phyloP scores from a whole-genome alignment of 1,140 invertebrate species.

The Lucilia sericata region DNA sequence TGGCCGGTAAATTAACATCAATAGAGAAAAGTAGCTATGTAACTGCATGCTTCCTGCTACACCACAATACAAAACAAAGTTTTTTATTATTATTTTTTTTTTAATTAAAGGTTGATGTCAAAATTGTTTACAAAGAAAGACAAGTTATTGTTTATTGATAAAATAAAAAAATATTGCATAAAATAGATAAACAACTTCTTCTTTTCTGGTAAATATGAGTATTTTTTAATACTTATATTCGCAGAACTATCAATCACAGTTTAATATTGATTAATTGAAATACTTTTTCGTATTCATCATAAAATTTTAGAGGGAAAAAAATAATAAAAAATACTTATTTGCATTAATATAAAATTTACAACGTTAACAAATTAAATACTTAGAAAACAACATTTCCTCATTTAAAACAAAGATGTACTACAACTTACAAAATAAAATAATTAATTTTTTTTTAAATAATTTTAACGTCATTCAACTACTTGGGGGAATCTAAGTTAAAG shows the following conservation, averaged over 20 bases:
- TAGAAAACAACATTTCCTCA: neutral
- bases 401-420: neutral
- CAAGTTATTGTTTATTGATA: neutral
- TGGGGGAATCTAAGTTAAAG: too few species aligned
- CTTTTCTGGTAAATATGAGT: neutral
- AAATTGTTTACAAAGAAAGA: neutral
- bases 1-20: neutral
- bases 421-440: neutral
- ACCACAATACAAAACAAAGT: neutral
- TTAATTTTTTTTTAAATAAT: too few species aligned
- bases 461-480: too few species aligned
- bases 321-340: neutral
- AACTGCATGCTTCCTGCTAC: neutral
- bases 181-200: neutral
- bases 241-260: neutral
- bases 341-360: neutral
- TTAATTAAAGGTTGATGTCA: constrained; percentile 22
- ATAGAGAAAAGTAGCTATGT: neutral
- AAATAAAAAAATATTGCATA: neutral
- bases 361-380: neutral
- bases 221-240: neutral
- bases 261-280: constrained; percentile 4
- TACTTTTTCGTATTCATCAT: neutral
- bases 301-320: neutral
- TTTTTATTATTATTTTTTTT: neutral